Evolutionary conservation across 1,140 invertebrate genomes (phyloP).

Genomic region (Cardiocondyla obscurior): DNA sequence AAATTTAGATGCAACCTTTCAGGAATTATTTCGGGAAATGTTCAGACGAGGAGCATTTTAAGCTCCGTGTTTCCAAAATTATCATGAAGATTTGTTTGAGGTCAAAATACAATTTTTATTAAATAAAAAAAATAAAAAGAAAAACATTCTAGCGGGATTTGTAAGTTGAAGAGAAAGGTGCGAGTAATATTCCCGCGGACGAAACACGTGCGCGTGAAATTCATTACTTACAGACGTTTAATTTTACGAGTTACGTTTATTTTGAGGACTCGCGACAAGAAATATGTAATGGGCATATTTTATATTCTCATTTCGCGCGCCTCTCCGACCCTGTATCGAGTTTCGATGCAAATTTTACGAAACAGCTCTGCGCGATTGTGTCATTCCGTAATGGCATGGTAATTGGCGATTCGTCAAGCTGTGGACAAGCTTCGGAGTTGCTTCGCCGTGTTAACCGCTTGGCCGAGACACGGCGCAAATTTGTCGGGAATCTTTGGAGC

Average conservation of each 20-base stretch:
- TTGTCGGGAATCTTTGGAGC: slow-evolving; percentile 53
- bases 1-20: not conserved
- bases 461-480: slow-evolving; percentile 57
- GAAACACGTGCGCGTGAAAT: not conserved
- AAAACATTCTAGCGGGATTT: no score
- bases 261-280: not conserved
- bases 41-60: not conserved
- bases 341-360: slow-evolving; percentile 31
- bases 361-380: slow-evolving; percentile 26
- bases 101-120: not conserved
- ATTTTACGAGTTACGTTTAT: slow-evolving; percentile 7
- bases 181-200: not conserved
- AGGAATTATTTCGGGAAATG: not conserved
- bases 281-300: not conserved
- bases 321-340: not conserved
- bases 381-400: slow-evolving; percentile 47
- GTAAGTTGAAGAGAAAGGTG: not conserved
- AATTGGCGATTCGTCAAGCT: slow-evolving; percentile 56
- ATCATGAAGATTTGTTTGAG: not conserved
- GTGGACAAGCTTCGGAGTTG: slow-evolving; percentile 59
- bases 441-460: slow-evolving; percentile 65
- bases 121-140: not conserved
- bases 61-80: not conserved
- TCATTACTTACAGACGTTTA: slow-evolving; percentile 11
- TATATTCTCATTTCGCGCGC: slow-evolving; percentile 27